Percentiles rank a stretch among this genome's conserved stretches.
Evolutionary conservation across 2,113 vertebrate genomes (phyloP).

Genomic region (Osmerus eperlanus): DNA sequence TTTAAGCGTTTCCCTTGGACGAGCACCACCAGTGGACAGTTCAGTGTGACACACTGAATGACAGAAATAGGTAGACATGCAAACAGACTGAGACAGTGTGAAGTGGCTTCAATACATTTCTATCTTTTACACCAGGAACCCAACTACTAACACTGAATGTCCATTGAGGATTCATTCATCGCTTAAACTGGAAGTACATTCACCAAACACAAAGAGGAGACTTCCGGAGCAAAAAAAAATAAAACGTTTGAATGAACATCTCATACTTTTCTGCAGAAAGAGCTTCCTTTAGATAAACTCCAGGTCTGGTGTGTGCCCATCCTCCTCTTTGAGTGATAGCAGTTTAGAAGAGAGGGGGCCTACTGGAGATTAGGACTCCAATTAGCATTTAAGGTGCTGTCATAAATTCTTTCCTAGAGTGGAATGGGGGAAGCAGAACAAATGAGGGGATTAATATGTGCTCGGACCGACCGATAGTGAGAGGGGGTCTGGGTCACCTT

Average conservation of each 20-base stretch:
- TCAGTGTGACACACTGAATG: conserved; percentile 30
- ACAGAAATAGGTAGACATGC: conserved; percentile 9
- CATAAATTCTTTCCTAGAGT: conserved; percentile 74
- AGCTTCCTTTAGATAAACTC: conserved; percentile 64
- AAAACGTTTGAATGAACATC: conserved; percentile 65
- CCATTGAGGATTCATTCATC: conserved; percentile 53
- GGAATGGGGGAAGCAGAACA: conserved; percentile 63
- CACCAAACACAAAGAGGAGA: conserved; percentile 60
- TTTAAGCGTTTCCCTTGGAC: conserved; percentile 61
- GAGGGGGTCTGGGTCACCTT: conserved; percentile 72
- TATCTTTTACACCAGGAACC: conserved; percentile 51
- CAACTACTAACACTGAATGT: conserved; percentile 45
- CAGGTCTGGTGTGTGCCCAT: conserved; percentile 39
- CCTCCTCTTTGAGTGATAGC: conserved; percentile 62
- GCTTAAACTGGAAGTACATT: conserved; percentile 52
- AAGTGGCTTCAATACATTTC: conserved; percentile 53
- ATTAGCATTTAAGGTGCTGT: conserved; percentile 78
- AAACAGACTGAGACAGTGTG: not conserved
- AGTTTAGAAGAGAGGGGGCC: conserved; percentile 71
- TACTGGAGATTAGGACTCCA: conserved; percentile 70
- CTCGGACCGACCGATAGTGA: conserved; percentile 66
- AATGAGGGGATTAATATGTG: conserved; percentile 74
- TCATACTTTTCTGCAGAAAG: conserved; percentile 55
- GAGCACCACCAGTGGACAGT: conserved; percentile 52
- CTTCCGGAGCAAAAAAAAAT: conserved; percentile 51